Conservation (phyloP, 2,113 vertebrate species). For the Nothocercus julius region DNA sequence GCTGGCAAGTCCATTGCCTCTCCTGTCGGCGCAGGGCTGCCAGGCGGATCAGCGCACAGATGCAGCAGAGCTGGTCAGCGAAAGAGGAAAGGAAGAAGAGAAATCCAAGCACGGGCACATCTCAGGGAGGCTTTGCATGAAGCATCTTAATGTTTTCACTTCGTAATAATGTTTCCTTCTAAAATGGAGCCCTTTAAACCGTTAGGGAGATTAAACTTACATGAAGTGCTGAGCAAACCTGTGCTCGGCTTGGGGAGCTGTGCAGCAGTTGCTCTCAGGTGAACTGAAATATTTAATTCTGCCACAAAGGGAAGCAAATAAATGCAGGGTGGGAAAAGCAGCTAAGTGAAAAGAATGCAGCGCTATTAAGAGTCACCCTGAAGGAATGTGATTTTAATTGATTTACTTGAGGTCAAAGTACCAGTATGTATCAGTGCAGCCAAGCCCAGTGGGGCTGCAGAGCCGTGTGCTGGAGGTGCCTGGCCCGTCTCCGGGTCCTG, state of each 20-base stretch:
- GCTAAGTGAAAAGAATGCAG: neutral
- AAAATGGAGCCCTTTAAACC: neutral
- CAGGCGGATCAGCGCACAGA: neutral
- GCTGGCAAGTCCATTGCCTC: neutral
- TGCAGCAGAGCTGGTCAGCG: neutral
- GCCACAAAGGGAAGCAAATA: neutral
- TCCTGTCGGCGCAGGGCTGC: neutral
- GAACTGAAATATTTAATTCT: neutral
- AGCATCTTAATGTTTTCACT: neutral
- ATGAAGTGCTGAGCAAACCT: neutral
- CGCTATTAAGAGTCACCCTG: slow-evolving; percentile 22
- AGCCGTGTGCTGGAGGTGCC: neutral
- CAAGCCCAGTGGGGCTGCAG: neutral
- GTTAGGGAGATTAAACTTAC: neutral
- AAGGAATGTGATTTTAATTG: slow-evolving; percentile 23
- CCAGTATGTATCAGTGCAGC: neutral
- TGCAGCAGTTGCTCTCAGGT: neutral
- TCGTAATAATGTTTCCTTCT: neutral
- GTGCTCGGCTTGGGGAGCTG: neutral
- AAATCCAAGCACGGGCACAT: neutral
- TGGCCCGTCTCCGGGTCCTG: neutral
- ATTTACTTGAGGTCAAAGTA: slow-evolving; percentile 2
- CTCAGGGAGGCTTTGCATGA: neutral
- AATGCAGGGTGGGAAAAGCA: neutral
- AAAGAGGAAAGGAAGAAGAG: neutral